These are phyloP conservation scores for Megalops cyprinoides DNA, from an alignment of 2,797 vertebrate genomes.

Conservation along the genomic window DNA sequence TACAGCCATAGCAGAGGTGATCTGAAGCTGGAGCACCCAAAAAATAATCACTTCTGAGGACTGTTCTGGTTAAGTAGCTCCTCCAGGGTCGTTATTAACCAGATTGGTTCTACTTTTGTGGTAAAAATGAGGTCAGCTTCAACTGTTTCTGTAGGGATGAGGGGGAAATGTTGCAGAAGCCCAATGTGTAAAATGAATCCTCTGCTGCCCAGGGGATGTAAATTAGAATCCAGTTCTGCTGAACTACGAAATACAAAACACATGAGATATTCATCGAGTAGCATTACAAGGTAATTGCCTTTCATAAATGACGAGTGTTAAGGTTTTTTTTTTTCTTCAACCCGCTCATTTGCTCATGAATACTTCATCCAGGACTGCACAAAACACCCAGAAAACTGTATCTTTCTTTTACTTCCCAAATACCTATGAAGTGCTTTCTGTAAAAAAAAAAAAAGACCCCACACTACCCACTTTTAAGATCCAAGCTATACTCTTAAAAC, in stretches of 20 bases:
- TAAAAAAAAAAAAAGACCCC: too few species aligned
- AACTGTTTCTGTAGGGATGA: constrained; percentile 41
- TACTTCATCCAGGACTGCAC: background rate
- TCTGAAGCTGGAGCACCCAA: too few species aligned
- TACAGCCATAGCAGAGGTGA: too few species aligned
- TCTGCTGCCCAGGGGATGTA: constrained; percentile 42
- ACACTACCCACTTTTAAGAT: background rate
- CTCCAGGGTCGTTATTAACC: constrained; percentile 55
- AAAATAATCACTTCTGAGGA: too few species aligned
- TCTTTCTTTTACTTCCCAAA: background rate
- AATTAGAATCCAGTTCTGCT: constrained; percentile 51
- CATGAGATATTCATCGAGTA: constrained; percentile 50
- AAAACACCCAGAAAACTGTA: background rate
- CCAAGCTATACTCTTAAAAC: background rate
- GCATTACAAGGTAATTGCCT: constrained; percentile 37
- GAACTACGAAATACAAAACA: constrained; percentile 42
- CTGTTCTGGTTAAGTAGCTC: constrained; percentile 55
- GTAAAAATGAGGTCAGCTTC: constrained; percentile 53
- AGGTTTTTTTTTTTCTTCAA: background rate
- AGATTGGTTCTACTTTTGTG: constrained; percentile 51
- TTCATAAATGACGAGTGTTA: background rate
- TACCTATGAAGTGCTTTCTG: background rate
- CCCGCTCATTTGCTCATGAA: background rate
- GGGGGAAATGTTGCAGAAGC: constrained; percentile 40
- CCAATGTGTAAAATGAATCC: constrained; percentile 51